These are phyloP conservation scores for Desmodus rotundus DNA, from an alignment of 2,113 vertebrate genomes.

Conservation along the genomic window DNA sequence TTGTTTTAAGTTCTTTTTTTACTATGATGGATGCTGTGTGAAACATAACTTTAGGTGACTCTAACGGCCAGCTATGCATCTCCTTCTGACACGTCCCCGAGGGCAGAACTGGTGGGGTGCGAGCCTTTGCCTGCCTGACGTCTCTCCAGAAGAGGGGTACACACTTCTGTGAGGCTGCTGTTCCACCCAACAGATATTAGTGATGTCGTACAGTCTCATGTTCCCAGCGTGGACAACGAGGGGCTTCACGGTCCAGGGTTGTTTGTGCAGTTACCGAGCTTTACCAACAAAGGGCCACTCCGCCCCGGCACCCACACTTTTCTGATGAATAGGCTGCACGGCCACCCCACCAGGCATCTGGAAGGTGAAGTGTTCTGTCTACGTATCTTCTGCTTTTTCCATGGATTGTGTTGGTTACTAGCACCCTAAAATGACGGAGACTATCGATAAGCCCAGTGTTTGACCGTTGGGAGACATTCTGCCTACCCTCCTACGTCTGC, in stretches of 20 bases:
- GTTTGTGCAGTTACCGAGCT: no score
- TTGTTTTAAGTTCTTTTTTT: not conserved
- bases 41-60: not conserved
- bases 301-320: no score
- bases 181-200: no score
- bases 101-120: not conserved
- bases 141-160: not conserved
- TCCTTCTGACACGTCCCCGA: not conserved
- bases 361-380: not conserved
- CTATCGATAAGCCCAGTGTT: not conserved
- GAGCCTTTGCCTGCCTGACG: not conserved
- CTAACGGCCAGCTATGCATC: not conserved
- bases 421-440: no score
- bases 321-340: rapidly evolving
- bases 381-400: not conserved
- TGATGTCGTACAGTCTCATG: not conserved
- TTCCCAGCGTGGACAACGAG: rapidly evolving
- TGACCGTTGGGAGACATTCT: rapidly evolving
- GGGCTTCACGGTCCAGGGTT: rapidly evolving
- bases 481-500: not conserved
- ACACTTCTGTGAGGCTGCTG: not conserved
- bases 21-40: not conserved
- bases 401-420: no score
- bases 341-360: rapidly evolving
- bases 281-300: rapidly evolving